Evolutionary conservation across 2,888 invertebrate genomes (phyloP).

Genomic region (Tetanocera ferruginea): DNA sequence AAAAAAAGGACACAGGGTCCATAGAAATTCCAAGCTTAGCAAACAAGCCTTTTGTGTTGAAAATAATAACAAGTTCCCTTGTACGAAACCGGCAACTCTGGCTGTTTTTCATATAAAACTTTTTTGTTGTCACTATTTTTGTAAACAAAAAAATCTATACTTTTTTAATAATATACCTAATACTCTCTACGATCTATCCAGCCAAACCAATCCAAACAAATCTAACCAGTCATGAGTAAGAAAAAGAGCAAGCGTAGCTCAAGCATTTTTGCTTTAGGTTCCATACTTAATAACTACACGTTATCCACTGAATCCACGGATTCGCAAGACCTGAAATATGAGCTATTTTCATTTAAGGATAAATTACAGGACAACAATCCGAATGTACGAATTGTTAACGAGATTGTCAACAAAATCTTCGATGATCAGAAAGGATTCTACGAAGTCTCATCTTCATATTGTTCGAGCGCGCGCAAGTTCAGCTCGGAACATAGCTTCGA

Average conservation of each 20-base stretch:
- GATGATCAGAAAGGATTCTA: slow-evolving; percentile 54
- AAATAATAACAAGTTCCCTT: too few relatives aligned
- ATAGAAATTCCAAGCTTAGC: too few relatives aligned
- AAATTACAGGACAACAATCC: slow-evolving; percentile 24
- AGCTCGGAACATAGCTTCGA: slow-evolving; percentile 51
- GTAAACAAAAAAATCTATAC: too few relatives aligned
- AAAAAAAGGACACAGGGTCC: too few relatives aligned
- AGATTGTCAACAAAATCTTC: slow-evolving; percentile 56
- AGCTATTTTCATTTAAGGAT: not conserved
- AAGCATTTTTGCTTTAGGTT: not conserved
- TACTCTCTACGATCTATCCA: too few relatives aligned
- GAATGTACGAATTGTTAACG: slow-evolving; percentile 46
- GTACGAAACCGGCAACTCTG: too few relatives aligned
- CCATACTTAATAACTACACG: slow-evolving; percentile 43
- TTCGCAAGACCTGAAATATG: not conserved
- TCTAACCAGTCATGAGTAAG: too few relatives aligned
- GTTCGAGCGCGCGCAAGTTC: slow-evolving; percentile 43
- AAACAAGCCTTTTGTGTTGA: too few relatives aligned
- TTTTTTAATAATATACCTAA: too few relatives aligned
- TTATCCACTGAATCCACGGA: slow-evolving; percentile 18
- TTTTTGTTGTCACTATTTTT: too few relatives aligned
- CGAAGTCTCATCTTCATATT: slow-evolving; percentile 53
- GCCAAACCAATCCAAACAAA: too few relatives aligned
- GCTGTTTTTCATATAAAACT: too few relatives aligned
- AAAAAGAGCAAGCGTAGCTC: not conserved